Conservation (phyloP, 2,113 vertebrate genomes). For the Galeopterus variegatus region DNA sequence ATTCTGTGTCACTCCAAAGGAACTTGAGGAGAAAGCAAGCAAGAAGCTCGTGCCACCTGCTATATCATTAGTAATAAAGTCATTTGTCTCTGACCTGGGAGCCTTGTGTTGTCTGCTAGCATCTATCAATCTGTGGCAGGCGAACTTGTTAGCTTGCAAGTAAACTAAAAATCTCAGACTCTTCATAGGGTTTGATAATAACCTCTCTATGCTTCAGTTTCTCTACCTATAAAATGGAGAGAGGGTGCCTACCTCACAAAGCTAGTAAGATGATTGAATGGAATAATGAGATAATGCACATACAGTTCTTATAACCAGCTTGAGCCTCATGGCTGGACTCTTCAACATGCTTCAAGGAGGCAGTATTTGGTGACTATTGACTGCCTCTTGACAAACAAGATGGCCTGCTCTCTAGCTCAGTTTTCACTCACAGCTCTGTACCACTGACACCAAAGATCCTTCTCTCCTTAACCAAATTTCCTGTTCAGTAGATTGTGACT, state of each 20-base stretch:
- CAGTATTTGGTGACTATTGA: not conserved
- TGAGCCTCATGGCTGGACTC: not conserved
- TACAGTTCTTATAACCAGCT: not conserved
- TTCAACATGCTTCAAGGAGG: too few species aligned
- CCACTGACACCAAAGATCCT: not conserved
- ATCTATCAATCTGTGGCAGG: not conserved
- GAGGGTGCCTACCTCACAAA: not conserved
- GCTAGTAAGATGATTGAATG: not conserved
- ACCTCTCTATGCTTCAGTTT: not conserved
- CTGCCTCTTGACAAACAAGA: not conserved
- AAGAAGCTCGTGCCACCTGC: not conserved
- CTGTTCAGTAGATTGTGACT: not conserved
- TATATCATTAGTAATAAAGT: not conserved
- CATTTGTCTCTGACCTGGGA: not conserved
- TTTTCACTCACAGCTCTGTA: not conserved
- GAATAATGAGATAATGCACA: not conserved
- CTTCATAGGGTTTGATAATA: not conserved
- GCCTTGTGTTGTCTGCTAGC: not conserved
- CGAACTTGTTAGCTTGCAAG: not conserved
- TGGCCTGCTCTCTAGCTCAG: not conserved
- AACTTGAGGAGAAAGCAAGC: not conserved
- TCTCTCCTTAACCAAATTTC: not conserved
- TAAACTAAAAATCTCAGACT: not conserved
- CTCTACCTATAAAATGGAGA: not conserved
- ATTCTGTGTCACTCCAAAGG: not conserved